Evolutionary conservation across 2,888 invertebrate genomes (phyloP), one percentile per base, ranked within the genome.

Genomic region (Drosophila neotestacea): DNA sequence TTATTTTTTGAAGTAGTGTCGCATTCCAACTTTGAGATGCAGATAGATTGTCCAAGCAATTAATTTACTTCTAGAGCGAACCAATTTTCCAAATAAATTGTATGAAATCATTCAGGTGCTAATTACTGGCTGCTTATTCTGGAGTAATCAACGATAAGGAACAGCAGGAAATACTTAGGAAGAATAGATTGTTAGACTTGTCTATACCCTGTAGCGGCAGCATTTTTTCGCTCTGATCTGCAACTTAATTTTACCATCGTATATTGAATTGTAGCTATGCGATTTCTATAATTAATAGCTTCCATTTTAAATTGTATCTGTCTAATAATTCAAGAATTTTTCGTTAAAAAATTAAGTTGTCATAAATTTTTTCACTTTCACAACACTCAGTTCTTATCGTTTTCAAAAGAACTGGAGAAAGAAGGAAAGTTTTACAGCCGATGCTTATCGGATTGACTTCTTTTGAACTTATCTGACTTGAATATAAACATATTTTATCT

Each of bases 21-120:
- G n/a, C 46, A 54, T 66, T 67, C 44, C 38, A 50, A 46, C 5
- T 46, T 67, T 22, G 13, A 64, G 63, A 52, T 58, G 54, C 41
- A 46, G 62, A 62, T 67, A 67, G 13, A n/a, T 6, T 9, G 22
- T 39, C 34, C 47, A 27, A 11, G 34, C 32, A 50, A 44, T 54
- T 30, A 6, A n/a, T 48, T 22, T 27, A 48, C 38, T 38, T 36
- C 9, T n/a, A 16, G 44, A 42, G 38, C 32, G 38, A 63, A 41
- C 22, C 3, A 22, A 22, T 36, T 27, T 34, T 41, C 38, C 52
- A 13, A 60, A n/a, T 28, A 41, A 48, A 42, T n/a, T 28, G 4
- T 5, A 11, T 30, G 22, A 30, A 46, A 44, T 11, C 36, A 60
- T 30, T 50, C 16, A 51, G 32, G 11, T 44, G 27, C 13, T 55